Evolutionary conservation across 64 coral and sea anemone genomes (phyloP), one percentile per base, ranked within the genome.

Genomic region (Montipora sp.): DNA sequence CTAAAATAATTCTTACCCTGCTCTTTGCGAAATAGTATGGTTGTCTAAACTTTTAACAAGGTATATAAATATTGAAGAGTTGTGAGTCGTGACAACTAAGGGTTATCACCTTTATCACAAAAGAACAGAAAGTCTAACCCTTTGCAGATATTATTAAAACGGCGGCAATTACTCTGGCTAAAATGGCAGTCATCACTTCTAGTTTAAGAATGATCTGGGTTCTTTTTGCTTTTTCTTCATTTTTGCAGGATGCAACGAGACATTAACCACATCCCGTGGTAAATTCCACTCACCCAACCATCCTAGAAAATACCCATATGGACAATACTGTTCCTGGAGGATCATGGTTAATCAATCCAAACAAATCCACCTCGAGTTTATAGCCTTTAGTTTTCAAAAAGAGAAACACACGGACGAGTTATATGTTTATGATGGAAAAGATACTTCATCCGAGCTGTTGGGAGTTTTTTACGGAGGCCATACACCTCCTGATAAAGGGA

Each of bases 231-330:
- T 61, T n/a, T 73, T 57, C 4, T 10, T 59, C 14, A 78, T 51
- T 67, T 73, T 78, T 66, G 11, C 53, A 96, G 95, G 90, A 6
- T 93, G 95, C 21, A 83, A 92, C 58, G 50, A 81, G 47, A 93
- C 79, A 2, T 27, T 58, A 51, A 96, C 48, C 51, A 5, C 79
- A 58, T 22, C 12, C 7, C 78, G n/a, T 46, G 95, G 95, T 2
- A 93, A 87, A 20, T 47, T 96, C 20, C 73, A 92, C 46, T 96
- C 95, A 19, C 95, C 90, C 68, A 83, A 89, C 47, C 76, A 93
- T 70, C 90, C 95, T 1, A 53, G 53, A 1, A 6, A 61, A 0
- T 96, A 96, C 51, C 87, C 95, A 19, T 51, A 79, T 47, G 80
- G 80, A 13, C 77, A 92, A 58, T 83, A 48, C 36, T 96, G 95